Evolutionary conservation across 2,888 invertebrate genomes (phyloP), one percentile per base, ranked within the genome.

Genomic region (Pristionchus exspectatus): DNA sequence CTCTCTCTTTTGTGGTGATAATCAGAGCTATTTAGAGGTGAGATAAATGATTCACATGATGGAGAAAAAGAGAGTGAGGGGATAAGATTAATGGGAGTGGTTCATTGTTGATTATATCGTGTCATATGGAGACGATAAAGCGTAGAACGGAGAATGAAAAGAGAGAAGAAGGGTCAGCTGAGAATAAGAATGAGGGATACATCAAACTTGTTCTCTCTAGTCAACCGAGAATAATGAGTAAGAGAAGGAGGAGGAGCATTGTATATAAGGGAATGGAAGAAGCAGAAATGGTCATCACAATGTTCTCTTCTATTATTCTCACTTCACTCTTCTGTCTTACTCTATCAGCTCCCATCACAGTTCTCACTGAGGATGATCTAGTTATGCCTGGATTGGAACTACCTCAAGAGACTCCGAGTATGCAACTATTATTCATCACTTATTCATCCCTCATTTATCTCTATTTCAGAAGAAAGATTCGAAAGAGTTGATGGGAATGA

Each of bases 401-500:
- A 2, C 88, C 88, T 18, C n/a, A 88, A 24, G 88, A 88, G 50
- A 77, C 88, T 33, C 77, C 77, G 0, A 66, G 88, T 88, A 14
- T 33, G 88, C 33, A 21, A n/a, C 10, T n/a, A 9, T 72, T 18
- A n/a, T n/a, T n/a, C n/a, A n/a, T n/a, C 33, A 14, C 38, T 59
- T 16, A 16, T 77, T 30, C 33, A 59, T 54, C 18, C 54, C 21
- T 50, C 69, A 44, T 18, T 4, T 27, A 27, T 66, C 21, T 89
- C 86, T 27, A n/a, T 87, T 92, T 44, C 89, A 94, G 93, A 93
- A 27, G 92, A 94, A 90, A 90, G 92, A 59, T 94, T 94, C 88
- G 89, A 91, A 10, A 92, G 94, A 21, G 91, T 92, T 18, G 94
- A 94, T 88, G 89, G 54, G 30, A 93, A 94, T 90, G 92, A 91